These are phyloP conservation scores for Spodoptera littoralis DNA, from an alignment of 2,888 invertebrate species.

Conservation along the genomic window DNA sequence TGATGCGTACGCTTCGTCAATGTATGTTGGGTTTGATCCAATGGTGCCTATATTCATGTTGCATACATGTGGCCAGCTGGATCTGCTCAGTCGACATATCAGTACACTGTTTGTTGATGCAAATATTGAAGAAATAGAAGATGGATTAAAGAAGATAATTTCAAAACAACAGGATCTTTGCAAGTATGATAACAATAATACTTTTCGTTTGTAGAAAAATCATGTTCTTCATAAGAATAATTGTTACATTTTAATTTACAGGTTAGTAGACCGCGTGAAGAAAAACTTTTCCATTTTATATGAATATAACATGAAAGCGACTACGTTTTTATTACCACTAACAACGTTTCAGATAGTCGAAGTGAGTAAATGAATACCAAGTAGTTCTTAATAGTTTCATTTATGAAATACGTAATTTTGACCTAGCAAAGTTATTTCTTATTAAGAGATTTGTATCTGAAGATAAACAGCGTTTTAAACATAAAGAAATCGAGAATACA, in stretches of 20 bases:
- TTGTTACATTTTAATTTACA: constrained; percentile 53
- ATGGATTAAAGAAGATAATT: constrained; percentile 69
- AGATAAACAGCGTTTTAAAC: constrained; percentile 10
- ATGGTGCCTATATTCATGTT: constrained; percentile 77
- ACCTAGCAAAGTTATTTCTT: too few relatives aligned
- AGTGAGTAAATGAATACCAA: constrained; percentile 56
- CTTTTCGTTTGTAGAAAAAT: not conserved
- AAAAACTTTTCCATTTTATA: constrained; percentile 67
- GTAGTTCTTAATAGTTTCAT: too few relatives aligned
- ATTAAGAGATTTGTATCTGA: constrained; percentile 16
- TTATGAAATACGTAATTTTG: too few relatives aligned
- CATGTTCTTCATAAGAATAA: not conserved
- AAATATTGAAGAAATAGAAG: constrained; percentile 55
- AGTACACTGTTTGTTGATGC: constrained; percentile 60
- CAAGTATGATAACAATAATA: constrained; percentile 52
- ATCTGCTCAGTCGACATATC: constrained; percentile 69
- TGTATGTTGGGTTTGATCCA: constrained; percentile 77
- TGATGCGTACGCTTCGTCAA: constrained; percentile 61
- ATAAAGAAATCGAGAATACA: constrained; percentile 27
- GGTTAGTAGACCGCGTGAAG: constrained; percentile 65
- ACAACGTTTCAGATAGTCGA: constrained; percentile 72
- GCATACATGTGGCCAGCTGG: constrained; percentile 76
- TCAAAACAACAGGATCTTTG: constrained; percentile 71
- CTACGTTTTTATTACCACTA: constrained; percentile 73
- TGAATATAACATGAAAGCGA: constrained; percentile 76